Evolutionary conservation across 2,888 invertebrate genomes (phyloP), one percentile per base, ranked within the genome.

Genomic region (Aporophyla nigra): DNA sequence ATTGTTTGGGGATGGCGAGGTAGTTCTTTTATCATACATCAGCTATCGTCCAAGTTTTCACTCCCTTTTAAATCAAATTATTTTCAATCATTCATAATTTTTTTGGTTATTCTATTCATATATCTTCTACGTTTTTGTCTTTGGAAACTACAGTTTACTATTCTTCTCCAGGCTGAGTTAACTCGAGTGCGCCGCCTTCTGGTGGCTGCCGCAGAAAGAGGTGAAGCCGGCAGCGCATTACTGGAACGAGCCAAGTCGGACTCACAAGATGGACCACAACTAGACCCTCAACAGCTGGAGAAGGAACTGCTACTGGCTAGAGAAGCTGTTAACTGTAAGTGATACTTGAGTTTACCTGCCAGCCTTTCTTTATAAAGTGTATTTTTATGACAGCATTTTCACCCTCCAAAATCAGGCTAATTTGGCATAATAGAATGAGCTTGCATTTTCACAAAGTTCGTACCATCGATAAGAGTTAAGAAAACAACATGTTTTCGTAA

Each of bases 251-350:
- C 97, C 49, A 97, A 97, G 69, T 97, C 97, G n/a, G 97, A 94
- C 82, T 90, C 67, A 0, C 85, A 86, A 27, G 84, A 84, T 6
- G 87, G 70, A 21, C 61, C 97, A 92, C 92, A 97, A 4, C 87
- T 96, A 0, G 97, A 97, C 71, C 97, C 97, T 88, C 94, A 97
- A 78, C 97, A 97, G 75, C 94, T 98, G 67, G 98, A 98, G 90
- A 97, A 98, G 90, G 98, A 98, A 90, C 96, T 98, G 77, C 97
- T 98, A 78, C 97, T 98, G 82, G 98, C 98, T 33, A 98, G 98
- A 93, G 98, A 98, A 94, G 98, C 98, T 66, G 97, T 98, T 49
- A 97, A 94, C 76, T 97, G 97, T 97, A 85, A 96, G 96, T 92
- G 1, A 0, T 19, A 24, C 46, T 74, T 51, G 5, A 7, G 33